A percentile compares a stretch with the other conserved stretches of the same genome.
Conservation (phyloP, 2,113 vertebrate species). For the Notarius quadriscutis region DNA sequence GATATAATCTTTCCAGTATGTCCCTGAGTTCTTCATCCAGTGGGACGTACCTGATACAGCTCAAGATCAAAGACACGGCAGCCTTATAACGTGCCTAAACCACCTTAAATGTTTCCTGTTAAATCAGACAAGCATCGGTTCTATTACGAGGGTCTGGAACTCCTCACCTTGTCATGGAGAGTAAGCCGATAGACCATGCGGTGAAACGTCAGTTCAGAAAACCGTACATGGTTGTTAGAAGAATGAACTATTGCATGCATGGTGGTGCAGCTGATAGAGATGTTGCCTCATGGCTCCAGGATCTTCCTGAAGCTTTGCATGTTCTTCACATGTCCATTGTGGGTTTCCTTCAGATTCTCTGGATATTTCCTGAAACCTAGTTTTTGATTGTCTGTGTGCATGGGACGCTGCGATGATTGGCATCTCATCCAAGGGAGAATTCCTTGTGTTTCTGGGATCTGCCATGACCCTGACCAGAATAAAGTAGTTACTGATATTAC, state of each 20-base stretch:
- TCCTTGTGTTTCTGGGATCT: not conserved
- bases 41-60: not conserved
- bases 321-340: not conserved
- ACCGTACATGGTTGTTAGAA: not conserved
- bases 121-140: not conserved
- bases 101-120: not conserved
- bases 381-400: not conserved
- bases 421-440: not conserved
- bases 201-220: not conserved
- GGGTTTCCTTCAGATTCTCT: not conserved
- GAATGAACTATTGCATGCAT: not conserved
- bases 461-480: not conserved
- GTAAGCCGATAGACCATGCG: not conserved
- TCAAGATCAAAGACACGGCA: not conserved
- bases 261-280: not conserved
- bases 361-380: not conserved
- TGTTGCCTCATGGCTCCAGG: not conserved
- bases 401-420: not conserved
- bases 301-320: not conserved
- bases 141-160: not conserved
- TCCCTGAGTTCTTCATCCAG: not conserved
- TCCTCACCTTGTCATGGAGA: not conserved
- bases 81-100: too few species aligned
- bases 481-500: not conserved
- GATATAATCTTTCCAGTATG: not conserved